These are phyloP conservation scores for Cricetomys ansorgei DNA, from an alignment of 2,113 vertebrate species.

Conservation along the genomic window DNA sequence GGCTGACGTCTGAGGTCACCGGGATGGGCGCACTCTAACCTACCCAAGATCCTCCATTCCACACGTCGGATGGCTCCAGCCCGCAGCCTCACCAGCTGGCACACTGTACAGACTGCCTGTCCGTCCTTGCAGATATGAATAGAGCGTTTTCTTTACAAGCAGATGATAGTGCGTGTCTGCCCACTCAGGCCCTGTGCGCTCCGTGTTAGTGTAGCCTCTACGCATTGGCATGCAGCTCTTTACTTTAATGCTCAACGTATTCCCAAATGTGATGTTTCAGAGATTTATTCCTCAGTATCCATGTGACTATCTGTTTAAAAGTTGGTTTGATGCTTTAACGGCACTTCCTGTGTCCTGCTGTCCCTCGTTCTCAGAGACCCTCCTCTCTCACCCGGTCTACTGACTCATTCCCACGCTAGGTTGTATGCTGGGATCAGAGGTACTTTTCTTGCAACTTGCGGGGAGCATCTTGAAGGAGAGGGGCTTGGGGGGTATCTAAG, in stretches of 20 bases:
- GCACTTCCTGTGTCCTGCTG: slow-evolving; percentile 72
- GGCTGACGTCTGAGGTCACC: slow-evolving; percentile 99
- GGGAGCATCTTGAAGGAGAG: not conserved
- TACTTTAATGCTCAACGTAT: slow-evolving; percentile 60
- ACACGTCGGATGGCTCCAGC: slow-evolving; percentile 90
- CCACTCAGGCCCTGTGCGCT: slow-evolving; percentile 69
- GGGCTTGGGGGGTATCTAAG: not conserved
- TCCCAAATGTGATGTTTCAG: slow-evolving; percentile 62
- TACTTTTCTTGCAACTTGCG: not conserved
- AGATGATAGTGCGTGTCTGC: not conserved
- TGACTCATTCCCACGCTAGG: not conserved
- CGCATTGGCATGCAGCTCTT: slow-evolving; percentile 62
- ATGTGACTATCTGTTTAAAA: slow-evolving; percentile 64
- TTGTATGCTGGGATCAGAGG: slow-evolving; percentile 39
- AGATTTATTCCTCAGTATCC: slow-evolving; percentile 62
- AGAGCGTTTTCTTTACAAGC: slow-evolving; percentile 81
- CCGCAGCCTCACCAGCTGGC: slow-evolving; percentile 86
- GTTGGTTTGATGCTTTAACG: slow-evolving; percentile 63
- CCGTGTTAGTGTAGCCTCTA: not conserved
- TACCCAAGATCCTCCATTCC: slow-evolving; percentile 86
- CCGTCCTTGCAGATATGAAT: slow-evolving; percentile 78
- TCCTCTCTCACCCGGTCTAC: not conserved
- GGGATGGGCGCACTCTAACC: slow-evolving; percentile 97
- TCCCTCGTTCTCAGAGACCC: slow-evolving; percentile 58
- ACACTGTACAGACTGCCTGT: slow-evolving; percentile 81